Base-by-base conservation (phyloP, 2,888 invertebrate genomes). In the Labia minor region DNA sequence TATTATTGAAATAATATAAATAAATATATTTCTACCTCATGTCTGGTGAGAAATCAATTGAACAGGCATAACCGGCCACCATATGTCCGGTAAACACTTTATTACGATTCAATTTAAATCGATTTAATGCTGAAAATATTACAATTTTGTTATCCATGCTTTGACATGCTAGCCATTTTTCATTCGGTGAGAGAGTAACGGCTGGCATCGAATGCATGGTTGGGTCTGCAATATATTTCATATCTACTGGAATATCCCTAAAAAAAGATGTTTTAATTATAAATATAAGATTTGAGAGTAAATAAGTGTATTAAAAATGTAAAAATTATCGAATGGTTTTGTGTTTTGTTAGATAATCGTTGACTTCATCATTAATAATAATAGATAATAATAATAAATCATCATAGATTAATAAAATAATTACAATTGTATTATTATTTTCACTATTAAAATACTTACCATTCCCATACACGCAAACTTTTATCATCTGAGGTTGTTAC, bases 191-290 rank as follows among this genome's bases (percentile, higher is more conserved):
- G 4, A 89, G 84, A 0, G 95, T 92, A 0, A 98, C 97, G 0
- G 95, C 90, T 0, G 99, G 99, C 87, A 99, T 93, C 3, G 98
- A 97, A 79, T 99, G 99, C 95, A 99, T 96, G 0, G 94, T 88
- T 0, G 99, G 98, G 79, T 99, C 99, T 0, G 99, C 99, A 71
- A 99, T 98, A 78, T 99, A 96, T 77, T 99, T 99, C 90, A 99
- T 99, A 78, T 99, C 99, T 1, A 99, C 99, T 0, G 94, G 94
- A 74, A 94, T 94, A 76, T 94, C 93, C 81, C 81, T 81, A 66
- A 65, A 71, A 67, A 64, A 68, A 64, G 19, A n/a, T 20, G 49
- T 21, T 19, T 6, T 37, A 65, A 11, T 61, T 1, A 62, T 62
- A n/a, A 20, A 61, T 8, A 63, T n/a, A 20, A 37, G 26, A 19